Conservation (phyloP, 2,797 vertebrate species). For the Argyrosomus regius region DNA sequence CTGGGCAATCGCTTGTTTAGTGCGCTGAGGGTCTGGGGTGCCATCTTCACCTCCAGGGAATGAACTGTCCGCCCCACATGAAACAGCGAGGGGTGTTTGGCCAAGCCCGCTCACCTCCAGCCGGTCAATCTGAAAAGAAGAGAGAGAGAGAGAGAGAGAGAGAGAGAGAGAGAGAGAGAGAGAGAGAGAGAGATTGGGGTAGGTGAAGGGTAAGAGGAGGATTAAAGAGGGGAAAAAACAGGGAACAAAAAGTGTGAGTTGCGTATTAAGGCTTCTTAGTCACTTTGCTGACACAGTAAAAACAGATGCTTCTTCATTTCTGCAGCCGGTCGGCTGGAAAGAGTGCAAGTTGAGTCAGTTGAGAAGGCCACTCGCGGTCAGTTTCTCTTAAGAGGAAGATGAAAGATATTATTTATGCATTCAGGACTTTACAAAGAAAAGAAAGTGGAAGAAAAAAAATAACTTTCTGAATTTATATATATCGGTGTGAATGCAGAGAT, state of each 20-base stretch:
- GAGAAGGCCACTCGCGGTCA: conserved; percentile 58
- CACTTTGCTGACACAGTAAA: conserved; percentile 69
- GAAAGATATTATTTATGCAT: conserved; percentile 1
- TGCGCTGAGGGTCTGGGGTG: conserved; percentile 93
- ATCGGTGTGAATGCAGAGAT: neutral
- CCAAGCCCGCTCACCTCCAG: conserved; percentile 92
- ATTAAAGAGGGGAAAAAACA: neutral
- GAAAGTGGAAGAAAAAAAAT: conserved; percentile 48
- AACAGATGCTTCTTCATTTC: conserved; percentile 67
- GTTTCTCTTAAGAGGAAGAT: conserved; percentile 47
- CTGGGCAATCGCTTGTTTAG: conserved; percentile 95
- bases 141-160: neutral
- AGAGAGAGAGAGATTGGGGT: neutral
- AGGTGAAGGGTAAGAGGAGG: neutral
- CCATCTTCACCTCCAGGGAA: conserved; percentile 89
- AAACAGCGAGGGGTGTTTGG: conserved; percentile 82
- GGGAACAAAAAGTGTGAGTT: conserved; percentile 28
- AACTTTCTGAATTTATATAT: neutral
- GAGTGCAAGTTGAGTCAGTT: conserved; percentile 31
- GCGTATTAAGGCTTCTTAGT: conserved; percentile 40
- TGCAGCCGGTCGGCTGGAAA: conserved; percentile 6
- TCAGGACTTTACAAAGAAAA: conserved; percentile 49
- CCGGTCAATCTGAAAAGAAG: conserved; percentile 90
- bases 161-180: neutral
- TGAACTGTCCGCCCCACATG: conserved; percentile 89